These are phyloP conservation scores for Hylyphantes graminicola DNA, from an alignment of 1,140 invertebrate species.

Conservation along the genomic window DNA sequence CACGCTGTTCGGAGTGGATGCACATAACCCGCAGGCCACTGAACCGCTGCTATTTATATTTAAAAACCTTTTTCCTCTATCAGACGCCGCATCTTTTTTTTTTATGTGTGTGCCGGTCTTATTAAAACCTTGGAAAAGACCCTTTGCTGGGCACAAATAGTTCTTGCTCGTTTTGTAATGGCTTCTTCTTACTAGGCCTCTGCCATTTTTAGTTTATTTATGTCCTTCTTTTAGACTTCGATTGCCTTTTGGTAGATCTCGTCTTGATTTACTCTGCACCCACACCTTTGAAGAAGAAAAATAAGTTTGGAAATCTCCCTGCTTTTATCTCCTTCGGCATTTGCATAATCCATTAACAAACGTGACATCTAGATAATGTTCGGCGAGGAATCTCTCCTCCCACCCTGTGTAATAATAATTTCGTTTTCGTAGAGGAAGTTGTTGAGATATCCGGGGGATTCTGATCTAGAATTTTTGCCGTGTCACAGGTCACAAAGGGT, in stretches of 20 bases:
- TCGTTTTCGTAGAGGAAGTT: neutral
- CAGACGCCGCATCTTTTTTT: constrained; percentile 34
- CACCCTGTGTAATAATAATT: constrained; percentile 20
- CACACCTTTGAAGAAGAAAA: constrained; percentile 7
- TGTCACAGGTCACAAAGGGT: too few species aligned
- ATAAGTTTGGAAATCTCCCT: constrained; percentile 5
- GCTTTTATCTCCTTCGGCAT: constrained; percentile 11
- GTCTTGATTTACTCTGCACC: constrained; percentile 3
- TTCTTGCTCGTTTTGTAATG: neutral
- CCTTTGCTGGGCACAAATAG: constrained; percentile 22
- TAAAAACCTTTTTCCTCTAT: constrained; percentile 45
- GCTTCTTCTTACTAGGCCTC: neutral
- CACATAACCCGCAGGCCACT: constrained; percentile 54
- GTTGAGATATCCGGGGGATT: too few species aligned
- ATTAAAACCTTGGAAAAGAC: constrained; percentile 45
- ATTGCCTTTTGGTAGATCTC: constrained; percentile 12
- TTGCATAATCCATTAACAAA: constrained; percentile 42
- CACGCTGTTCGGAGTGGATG: constrained; percentile 44
- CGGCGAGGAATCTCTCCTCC: neutral
- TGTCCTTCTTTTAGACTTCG: neutral
- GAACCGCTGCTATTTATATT: constrained; percentile 48
- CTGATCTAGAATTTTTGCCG: too few species aligned
- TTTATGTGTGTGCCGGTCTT: constrained; percentile 16
- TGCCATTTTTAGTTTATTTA: neutral
- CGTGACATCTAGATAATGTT: constrained; percentile 30